Evolutionary conservation across 2,888 invertebrate species (phyloP), one percentile per base, ranked within the genome.

Genomic region (Flexamia atlantica): DNA sequence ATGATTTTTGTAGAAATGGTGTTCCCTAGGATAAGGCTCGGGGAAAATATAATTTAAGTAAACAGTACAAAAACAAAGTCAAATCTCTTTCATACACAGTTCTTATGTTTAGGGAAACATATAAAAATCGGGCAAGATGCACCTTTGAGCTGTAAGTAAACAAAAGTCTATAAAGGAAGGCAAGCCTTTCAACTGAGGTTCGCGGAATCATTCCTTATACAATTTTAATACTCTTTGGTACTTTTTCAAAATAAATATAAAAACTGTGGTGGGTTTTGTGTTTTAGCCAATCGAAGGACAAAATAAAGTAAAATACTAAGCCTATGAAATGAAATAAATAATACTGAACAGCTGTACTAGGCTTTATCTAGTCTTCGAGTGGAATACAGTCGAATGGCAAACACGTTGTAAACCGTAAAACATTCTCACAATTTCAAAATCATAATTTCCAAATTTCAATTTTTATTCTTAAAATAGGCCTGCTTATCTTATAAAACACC

Each of bases 11-110:
- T 28, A 76, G 50, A 76, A 76, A 76, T 76, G 76, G 50, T 76
- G 76, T 50, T 76, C 76, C 76, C 76, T 46, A 76, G 76, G 50
- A 76, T 76, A 76, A 76, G 76, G 76, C 76, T 25, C 50, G 53
- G 76, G 76, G 50, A 32, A 76, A 76, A 40, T 42, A 42, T 42
- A 40, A 42, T 74, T 42, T 42, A n/a, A 74, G 72, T 36, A 74
- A 70, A 70, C 23, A 10, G 28, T 20, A 30, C 32, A 74, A n/a
- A 74, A 40, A 74, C 72, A 72, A 72, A 42, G 1, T 32, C 1
- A 9, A 42, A 40, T 72, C 32, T 42, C 23, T 32, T 25, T 32
- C 72, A 72, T n/a, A 40, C 32, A 40, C 20, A 40, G 68, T 28
- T 30, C 17, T 68, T 68, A 17, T 28, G 68, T 30, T 60, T 32